These are phyloP conservation scores for Brachypteracias leptosomus DNA, from an alignment of 2,113 vertebrate species.

Conservation along the genomic window DNA sequence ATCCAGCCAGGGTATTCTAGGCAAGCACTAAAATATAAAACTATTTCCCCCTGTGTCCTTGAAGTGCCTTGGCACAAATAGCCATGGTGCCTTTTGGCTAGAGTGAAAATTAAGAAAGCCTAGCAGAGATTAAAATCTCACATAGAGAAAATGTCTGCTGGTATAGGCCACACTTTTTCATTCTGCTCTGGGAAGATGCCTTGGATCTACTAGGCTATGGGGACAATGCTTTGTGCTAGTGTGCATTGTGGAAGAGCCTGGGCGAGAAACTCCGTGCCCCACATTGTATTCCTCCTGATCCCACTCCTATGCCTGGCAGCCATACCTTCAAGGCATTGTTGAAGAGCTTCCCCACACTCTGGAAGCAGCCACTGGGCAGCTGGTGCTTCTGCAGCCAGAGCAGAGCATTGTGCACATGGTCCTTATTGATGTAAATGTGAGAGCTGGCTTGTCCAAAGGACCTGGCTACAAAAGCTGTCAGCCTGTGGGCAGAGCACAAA, in stretches of 20 bases:
- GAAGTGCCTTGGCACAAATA: background rate
- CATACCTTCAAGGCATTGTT: conserved; percentile 81
- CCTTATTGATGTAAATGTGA: conserved; percentile 70
- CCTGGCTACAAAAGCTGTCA: conserved; percentile 82
- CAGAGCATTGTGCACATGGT: conserved; percentile 26
- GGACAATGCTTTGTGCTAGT: background rate
- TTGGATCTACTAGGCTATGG: background rate
- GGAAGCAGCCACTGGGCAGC: conserved; percentile 75
- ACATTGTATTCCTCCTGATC: background rate
- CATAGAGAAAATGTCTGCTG: background rate
- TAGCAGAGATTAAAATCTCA: background rate
- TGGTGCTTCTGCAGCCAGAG: conserved; percentile 73
- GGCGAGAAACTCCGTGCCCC: background rate
- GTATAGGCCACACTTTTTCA: background rate
- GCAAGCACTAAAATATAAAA: background rate
- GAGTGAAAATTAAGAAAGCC: background rate
- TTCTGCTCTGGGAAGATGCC: background rate
- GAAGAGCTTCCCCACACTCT: conserved; percentile 73
- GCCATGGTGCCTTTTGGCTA: background rate
- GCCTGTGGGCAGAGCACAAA: conserved; percentile 50
- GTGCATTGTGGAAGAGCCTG: background rate
- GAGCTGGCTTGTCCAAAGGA: conserved; percentile 72
- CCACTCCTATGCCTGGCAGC: background rate
- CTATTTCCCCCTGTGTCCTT: background rate
- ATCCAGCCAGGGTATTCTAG: background rate